Conservation (phyloP, 2,888 invertebrate species). For the Lochmaea crataegi region DNA sequence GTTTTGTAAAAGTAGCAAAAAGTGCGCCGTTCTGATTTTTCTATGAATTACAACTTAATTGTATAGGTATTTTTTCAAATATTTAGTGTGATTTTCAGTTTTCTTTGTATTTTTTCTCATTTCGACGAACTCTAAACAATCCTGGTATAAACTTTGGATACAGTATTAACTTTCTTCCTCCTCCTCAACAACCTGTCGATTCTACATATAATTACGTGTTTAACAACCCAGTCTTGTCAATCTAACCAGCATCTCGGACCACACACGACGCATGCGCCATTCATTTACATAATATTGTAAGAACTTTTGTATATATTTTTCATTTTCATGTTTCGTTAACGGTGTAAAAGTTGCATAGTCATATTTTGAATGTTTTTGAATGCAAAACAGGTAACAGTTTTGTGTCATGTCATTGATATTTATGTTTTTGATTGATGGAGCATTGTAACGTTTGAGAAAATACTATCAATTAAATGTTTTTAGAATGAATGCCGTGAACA, state of each 20-base stretch:
- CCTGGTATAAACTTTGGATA: too few relatives aligned
- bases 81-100: too few relatives aligned
- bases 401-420: constrained; percentile 30
- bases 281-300: constrained; percentile 52
- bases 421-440: constrained; percentile 31
- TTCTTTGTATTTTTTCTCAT: too few relatives aligned
- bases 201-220: constrained; percentile 22
- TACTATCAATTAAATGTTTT: constrained; percentile 23
- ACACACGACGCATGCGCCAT: constrained; percentile 53
- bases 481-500: constrained; percentile 18
- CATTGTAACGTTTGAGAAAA: constrained; percentile 9
- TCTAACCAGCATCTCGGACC: constrained; percentile 54
- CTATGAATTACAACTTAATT: too few relatives aligned
- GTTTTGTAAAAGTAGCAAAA: too few relatives aligned
- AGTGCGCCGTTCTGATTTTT: too few relatives aligned
- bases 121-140: too few relatives aligned
- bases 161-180: too few relatives aligned
- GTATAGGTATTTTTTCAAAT: too few relatives aligned
- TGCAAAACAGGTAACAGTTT: constrained; percentile 40
- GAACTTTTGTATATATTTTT: constrained; percentile 25
- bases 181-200: too few relatives aligned
- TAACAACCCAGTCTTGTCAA: constrained; percentile 28
- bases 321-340: constrained; percentile 15
- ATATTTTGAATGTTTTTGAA: constrained; percentile 36
- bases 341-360: constrained; percentile 34